Evolutionary conservation across 1,140 invertebrate species (phyloP).

Genomic region (Theocolax elegans): DNA sequence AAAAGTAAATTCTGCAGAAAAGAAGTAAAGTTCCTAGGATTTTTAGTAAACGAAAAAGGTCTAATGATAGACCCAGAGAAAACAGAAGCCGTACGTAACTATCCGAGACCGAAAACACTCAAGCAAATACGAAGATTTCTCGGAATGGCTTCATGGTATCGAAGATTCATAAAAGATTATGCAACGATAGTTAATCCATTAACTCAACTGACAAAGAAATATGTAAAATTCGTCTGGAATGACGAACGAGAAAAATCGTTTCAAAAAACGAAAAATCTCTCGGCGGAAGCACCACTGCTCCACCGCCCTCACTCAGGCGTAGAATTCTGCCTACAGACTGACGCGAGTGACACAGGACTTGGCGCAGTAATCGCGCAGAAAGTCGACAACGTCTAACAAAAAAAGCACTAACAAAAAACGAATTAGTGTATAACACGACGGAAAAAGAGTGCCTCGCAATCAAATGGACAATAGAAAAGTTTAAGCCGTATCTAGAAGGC

Average conservation of each 20-base stretch:
- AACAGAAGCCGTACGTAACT: background rate
- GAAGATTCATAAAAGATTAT: background rate
- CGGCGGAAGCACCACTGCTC: too few relatives aligned
- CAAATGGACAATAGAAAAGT: slow-evolving; percentile 26
- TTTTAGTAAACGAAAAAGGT: background rate
- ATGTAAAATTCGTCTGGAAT: too few relatives aligned
- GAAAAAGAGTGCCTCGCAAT: slow-evolving; percentile 35
- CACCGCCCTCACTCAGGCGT: too few relatives aligned
- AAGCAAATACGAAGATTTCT: slow-evolving; percentile 4
- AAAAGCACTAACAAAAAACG: slow-evolving; percentile 49
- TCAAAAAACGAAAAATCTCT: too few relatives aligned
- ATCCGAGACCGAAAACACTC: background rate
- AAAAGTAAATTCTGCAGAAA: background rate
- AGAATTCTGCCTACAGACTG: slow-evolving; percentile 40
- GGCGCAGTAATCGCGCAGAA: slow-evolving; percentile 20
- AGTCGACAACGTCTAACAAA: slow-evolving; percentile 52
- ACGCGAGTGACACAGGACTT: slow-evolving; percentile 43
- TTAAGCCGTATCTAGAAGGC: slow-evolving; percentile 55
- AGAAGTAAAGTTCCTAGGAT: background rate
- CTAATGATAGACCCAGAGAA: background rate
- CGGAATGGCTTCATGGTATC: background rate
- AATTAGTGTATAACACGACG: slow-evolving; percentile 40
- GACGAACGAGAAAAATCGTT: too few relatives aligned
- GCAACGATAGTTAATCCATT: too few relatives aligned
- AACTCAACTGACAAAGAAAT: too few relatives aligned